phyloP scores from a whole-genome alignment of 2,113 vertebrate genomes.

The Saguinus midas region DNA sequence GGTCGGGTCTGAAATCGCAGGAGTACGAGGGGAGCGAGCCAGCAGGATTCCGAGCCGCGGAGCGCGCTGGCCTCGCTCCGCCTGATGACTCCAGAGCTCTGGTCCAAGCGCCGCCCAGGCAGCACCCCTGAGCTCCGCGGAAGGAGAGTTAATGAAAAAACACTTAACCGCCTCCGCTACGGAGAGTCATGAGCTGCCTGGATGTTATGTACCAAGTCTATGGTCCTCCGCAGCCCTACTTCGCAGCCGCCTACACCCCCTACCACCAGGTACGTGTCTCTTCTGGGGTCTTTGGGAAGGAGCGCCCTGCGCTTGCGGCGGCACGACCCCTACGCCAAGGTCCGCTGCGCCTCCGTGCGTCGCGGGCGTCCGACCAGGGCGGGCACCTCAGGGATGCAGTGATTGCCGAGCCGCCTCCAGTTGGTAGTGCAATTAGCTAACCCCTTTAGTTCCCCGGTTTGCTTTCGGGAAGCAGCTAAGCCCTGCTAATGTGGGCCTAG shows the following conservation, averaged over 20 bases:
- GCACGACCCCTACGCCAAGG: background rate
- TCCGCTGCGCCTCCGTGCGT: background rate
- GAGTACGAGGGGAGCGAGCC: background rate
- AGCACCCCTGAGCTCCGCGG: conserved; percentile 73
- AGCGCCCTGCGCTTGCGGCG: rapidly evolving
- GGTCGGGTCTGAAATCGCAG: background rate
- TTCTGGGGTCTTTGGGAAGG: too few species aligned
- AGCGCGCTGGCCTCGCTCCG: conserved; percentile 20
- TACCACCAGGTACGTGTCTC: conserved; percentile 91
- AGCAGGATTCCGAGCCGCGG: background rate
- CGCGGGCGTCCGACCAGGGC: background rate
- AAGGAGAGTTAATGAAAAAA: conserved; percentile 77
- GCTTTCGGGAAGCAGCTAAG: background rate
- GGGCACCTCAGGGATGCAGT: background rate
- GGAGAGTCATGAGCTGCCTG: conserved; percentile 98
- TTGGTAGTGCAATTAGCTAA: background rate
- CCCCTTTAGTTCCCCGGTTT: background rate
- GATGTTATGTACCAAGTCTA: conserved; percentile 99
- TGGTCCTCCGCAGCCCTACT: conserved; percentile 93
- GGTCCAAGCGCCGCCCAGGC: conserved; percentile 73
- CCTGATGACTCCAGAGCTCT: background rate
- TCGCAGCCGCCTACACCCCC: conserved; percentile 91
- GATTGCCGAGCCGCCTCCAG: background rate
- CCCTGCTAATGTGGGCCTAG: background rate
- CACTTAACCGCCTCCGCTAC: conserved; percentile 63